Conservation (phyloP, 2,113 vertebrate genomes). For the Stegastes partitus region DNA sequence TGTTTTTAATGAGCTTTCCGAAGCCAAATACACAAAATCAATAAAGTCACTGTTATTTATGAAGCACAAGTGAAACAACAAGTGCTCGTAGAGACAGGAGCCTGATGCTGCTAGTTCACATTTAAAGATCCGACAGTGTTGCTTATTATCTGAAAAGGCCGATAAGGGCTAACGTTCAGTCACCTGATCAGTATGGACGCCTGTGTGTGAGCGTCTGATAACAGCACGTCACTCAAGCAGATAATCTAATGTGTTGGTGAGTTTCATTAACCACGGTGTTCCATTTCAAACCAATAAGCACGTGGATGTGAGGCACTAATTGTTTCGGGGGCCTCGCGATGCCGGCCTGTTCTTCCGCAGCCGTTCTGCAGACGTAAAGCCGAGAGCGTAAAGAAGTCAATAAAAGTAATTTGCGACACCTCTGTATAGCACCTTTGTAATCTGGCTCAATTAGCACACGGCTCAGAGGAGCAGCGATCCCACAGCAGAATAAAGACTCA, state of each 20-base stretch:
- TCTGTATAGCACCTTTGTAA: background rate
- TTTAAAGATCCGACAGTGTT: no score
- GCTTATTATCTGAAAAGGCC: no score
- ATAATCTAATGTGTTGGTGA: background rate
- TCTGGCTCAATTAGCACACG: slow-evolving; percentile 16
- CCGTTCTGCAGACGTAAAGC: background rate
- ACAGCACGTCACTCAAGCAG: no score
- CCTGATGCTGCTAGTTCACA: no score
- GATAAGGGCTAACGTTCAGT: no score
- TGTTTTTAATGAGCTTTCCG: no score
- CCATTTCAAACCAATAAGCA: slow-evolving; percentile 1
- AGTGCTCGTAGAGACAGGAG: no score
- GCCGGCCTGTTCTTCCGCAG: background rate
- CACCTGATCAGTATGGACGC: no score
- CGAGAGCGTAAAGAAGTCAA: slow-evolving; percentile 16
- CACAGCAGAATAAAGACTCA: background rate
- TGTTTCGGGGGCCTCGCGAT: background rate
- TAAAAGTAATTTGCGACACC: slow-evolving; percentile 32
- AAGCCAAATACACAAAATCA: no score
- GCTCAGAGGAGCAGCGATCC: background rate
- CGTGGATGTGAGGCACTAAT: background rate
- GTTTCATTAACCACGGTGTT: background rate
- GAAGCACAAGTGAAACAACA: no score
- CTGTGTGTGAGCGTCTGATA: no score
- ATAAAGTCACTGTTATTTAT: no score